Percentiles rank a stretch among this genome's conserved stretches.
These are phyloP conservation scores for Lemur catta DNA, from an alignment of 2,797 vertebrate genomes.

Conservation along the genomic window DNA sequence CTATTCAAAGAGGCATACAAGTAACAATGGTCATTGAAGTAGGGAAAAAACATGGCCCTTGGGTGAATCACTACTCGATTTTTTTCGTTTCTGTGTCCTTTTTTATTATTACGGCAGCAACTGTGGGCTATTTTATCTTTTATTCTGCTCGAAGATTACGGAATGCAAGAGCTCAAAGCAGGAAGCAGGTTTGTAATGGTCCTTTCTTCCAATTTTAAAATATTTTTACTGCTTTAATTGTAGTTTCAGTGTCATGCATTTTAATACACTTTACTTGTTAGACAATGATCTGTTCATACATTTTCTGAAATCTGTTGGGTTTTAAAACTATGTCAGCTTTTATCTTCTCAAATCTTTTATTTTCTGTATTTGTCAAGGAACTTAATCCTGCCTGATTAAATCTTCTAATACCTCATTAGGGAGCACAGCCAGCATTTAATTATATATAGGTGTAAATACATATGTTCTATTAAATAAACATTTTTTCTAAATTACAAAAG, in stretches of 20 bases:
- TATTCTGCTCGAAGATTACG: constrained; percentile 90
- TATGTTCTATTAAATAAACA: constrained; percentile 48
- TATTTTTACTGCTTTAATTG: constrained; percentile 30
- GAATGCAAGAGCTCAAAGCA: constrained; percentile 83
- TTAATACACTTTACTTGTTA: constrained; percentile 34
- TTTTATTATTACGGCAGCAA: constrained; percentile 92
- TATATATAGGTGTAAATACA: constrained; percentile 30
- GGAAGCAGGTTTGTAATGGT: constrained; percentile 82
- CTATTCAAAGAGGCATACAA: constrained; percentile 84
- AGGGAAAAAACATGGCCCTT: constrained; percentile 88
- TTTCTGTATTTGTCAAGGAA: constrained; percentile 42
- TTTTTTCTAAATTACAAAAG: constrained; percentile 45
- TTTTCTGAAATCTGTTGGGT: constrained; percentile 27
- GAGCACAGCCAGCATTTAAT: constrained; percentile 38
- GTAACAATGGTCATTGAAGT: constrained; percentile 89
- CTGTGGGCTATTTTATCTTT: constrained; percentile 93
- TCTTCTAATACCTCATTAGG: constrained; percentile 41
- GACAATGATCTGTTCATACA: neutral
- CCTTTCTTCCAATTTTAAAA: constrained; percentile 16
- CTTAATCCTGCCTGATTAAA: constrained; percentile 38
- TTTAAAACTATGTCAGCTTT: constrained; percentile 8
- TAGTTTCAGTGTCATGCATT: constrained; percentile 19
- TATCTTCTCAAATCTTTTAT: constrained; percentile 32
- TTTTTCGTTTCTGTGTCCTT: constrained; percentile 94
- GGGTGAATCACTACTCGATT: constrained; percentile 92